These are phyloP conservation scores for Catharus ustulatus DNA, from an alignment of 2,797 vertebrate species.

Conservation along the genomic window DNA sequence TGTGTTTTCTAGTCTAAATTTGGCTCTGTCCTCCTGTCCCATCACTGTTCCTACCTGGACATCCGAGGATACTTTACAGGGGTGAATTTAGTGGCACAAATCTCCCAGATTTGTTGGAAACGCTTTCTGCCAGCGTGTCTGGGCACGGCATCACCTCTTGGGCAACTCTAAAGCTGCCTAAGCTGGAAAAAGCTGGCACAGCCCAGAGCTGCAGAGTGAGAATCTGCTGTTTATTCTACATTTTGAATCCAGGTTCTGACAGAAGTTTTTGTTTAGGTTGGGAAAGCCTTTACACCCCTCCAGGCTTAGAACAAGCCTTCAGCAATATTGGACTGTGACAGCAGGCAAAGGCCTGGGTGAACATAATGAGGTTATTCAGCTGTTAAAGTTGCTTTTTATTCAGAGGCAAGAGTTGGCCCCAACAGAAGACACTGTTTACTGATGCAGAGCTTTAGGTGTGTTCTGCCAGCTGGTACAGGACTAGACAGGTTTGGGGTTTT, in stretches of 20 bases:
- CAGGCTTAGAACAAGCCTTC: not conserved
- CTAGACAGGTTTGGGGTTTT: not conserved
- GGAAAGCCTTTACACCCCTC: not conserved
- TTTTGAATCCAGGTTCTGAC: not conserved
- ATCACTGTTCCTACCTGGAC: not conserved
- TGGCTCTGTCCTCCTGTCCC: not conserved
- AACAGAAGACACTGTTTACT: not conserved
- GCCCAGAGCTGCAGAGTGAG: not conserved
- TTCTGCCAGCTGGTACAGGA: not conserved
- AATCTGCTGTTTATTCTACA: not conserved
- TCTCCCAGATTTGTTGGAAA: fast-evolving
- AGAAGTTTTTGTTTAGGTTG: not conserved
- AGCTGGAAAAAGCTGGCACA: not conserved
- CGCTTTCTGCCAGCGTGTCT: fast-evolving
- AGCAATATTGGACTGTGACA: not conserved
- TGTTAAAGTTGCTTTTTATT: not conserved
- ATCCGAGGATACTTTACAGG: not conserved
- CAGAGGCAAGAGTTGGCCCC: not conserved
- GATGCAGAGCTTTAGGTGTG: not conserved
- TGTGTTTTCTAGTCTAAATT: not conserved
- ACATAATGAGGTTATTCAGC: not conserved
- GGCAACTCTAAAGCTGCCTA: not conserved
- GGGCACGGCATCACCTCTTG: fast-evolving
- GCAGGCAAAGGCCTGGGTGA: not conserved
- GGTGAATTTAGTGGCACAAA: not conserved